Base-by-base conservation (phyloP, 1,140 invertebrate genomes). In the Holotrichia oblita region DNA sequence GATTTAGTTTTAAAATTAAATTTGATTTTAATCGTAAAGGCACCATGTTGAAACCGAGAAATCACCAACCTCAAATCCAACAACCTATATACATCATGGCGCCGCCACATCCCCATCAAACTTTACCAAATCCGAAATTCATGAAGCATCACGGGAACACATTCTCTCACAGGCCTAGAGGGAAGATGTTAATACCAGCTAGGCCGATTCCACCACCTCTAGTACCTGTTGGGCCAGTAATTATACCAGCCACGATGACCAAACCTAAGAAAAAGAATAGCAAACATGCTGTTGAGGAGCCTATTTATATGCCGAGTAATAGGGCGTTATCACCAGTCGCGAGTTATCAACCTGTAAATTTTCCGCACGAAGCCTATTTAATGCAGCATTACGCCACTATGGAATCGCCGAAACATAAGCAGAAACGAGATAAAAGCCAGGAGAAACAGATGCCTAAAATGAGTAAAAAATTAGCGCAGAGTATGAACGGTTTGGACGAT, bases 341-440 rank as follows among this genome's bases (percentile, higher is more conserved):
- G 0, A 91, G 90, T 40, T 91, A 91, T 82, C 91, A 91, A 81
- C 91, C 91, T 0, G 89, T 88, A 1, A 90, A 90, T 80, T 91
- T 91, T 81, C 91, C 91, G 0, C 90, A 91, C 82, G 90, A 91
- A 81, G 89, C 89, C 6, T 91, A 91, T 80, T 84, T 91, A 42
- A 88, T 90, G 88, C 90, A 91, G 80, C 90, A 91, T 73, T 90
- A 90, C 82, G 90, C 90, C 73, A 89, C 89, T 0, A 89, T 89
- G 82, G 87, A 88, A 81, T 80, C 84, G 80, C 84, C 80, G 82
- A 83, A 64, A 84, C 85, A 80, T 82, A 85, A 83, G 83, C 86
- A 83, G 85, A 85, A 81, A 80, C 83, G 77, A 84, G 88, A 61
- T 85, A 87, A 72, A 83, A 81, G 82, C 40, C 41, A 82, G 55